These are phyloP conservation scores for Rhopalosiphum padi DNA, from an alignment of 1,140 invertebrate genomes.

Conservation along the genomic window DNA sequence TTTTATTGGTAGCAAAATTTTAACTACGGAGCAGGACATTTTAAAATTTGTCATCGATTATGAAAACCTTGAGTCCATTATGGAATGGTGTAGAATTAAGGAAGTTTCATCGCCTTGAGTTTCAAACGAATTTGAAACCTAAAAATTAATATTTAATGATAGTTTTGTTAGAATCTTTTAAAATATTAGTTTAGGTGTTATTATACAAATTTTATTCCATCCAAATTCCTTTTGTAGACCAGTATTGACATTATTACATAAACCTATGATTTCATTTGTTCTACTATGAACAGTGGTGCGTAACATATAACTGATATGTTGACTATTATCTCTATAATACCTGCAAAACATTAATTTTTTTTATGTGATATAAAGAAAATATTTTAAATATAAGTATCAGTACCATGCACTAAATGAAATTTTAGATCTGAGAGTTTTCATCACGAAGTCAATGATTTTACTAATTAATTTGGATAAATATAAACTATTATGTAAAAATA, in stretches of 20 bases:
- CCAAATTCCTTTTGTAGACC: too few relatives aligned
- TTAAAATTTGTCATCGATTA: too few relatives aligned
- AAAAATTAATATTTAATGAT: slow-evolving; percentile 5
- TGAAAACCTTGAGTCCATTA: slow-evolving; percentile 64
- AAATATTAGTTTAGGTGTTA: slow-evolving; percentile 27
- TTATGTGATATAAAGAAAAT: neutral
- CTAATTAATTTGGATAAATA: too few relatives aligned
- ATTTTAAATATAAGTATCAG: too few relatives aligned
- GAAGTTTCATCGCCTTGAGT: slow-evolving; percentile 59
- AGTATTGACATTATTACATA: too few relatives aligned
- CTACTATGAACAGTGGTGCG: too few relatives aligned
- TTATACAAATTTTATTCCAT: slow-evolving; percentile 50
- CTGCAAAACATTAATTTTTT: slow-evolving; percentile 33
- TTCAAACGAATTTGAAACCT: slow-evolving; percentile 58
- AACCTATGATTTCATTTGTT: too few relatives aligned
- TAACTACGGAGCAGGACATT: slow-evolving; percentile 69
- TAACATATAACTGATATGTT: too few relatives aligned
- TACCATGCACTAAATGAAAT: too few relatives aligned
- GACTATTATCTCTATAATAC: slow-evolving; percentile 39
- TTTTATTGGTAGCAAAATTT: slow-evolving; percentile 60
- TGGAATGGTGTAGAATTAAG: slow-evolving; percentile 65
- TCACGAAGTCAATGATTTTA: too few relatives aligned
- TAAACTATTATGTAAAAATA: too few relatives aligned
- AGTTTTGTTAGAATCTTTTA: neutral
- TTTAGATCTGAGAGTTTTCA: too few relatives aligned